phyloP scores from a whole-genome alignment of 2,888 invertebrate genomes.

The Dromius quadrimaculatus region DNA sequence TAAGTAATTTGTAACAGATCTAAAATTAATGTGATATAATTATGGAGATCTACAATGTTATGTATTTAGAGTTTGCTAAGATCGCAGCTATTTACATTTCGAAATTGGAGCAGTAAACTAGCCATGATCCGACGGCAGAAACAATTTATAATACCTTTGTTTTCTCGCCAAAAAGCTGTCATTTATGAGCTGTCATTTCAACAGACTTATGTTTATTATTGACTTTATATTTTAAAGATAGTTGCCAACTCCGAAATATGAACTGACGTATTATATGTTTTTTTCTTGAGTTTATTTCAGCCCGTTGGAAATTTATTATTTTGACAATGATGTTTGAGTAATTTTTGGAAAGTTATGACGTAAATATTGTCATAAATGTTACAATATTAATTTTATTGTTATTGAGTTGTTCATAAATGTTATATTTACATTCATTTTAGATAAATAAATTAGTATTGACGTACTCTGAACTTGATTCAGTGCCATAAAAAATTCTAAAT shows the following conservation, averaged over 20 bases:
- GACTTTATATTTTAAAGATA: background rate
- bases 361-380: background rate
- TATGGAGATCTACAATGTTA: background rate
- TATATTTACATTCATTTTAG: slow-evolving; percentile 4
- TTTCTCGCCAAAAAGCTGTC: slow-evolving; percentile 40
- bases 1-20: slow-evolving; percentile 2
- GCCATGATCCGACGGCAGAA: slow-evolving; percentile 10
- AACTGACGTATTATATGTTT: slow-evolving; percentile 12
- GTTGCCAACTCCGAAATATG: slow-evolving; percentile 3
- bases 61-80: slow-evolving; percentile 6
- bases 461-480: slow-evolving; percentile 3
- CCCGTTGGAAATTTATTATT: too few relatives aligned
- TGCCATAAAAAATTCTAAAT: background rate
- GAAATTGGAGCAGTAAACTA: slow-evolving; percentile 26
- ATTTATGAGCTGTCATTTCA: slow-evolving; percentile 33
- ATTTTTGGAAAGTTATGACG: slow-evolving; percentile 11
- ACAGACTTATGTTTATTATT: slow-evolving; percentile 38
- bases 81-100: slow-evolving; percentile 5
- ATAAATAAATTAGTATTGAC: slow-evolving; percentile 8
- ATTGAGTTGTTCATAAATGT: slow-evolving; percentile 10
- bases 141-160: slow-evolving; percentile 30
- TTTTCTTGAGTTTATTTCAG: too few relatives aligned
- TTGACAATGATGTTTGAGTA: too few relatives aligned
- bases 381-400: background rate
- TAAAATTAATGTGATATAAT: slow-evolving; percentile 3